Evolutionary conservation across 2,888 invertebrate species (phyloP).

Genomic region (Toxonevra muliebris): DNA sequence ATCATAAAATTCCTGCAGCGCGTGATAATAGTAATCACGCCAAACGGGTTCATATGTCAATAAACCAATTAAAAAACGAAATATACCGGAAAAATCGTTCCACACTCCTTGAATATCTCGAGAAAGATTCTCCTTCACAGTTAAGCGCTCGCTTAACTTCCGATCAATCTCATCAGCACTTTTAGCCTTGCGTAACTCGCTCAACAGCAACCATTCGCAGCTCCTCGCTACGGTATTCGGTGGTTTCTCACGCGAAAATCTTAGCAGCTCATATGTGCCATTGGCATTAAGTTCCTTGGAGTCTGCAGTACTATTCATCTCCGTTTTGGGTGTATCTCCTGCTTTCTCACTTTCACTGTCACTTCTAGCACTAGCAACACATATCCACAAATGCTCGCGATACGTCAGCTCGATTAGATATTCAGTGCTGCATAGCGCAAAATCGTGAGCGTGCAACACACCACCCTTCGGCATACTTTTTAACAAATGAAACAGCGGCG

Average conservation of each 20-base stretch:
- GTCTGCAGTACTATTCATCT: no score
- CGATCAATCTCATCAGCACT: constrained; percentile 65
- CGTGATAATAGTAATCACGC: constrained; percentile 73
- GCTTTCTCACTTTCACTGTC: no score
- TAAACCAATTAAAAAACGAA: constrained; percentile 67
- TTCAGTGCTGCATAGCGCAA: constrained; percentile 71
- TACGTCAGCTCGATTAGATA: constrained; percentile 74
- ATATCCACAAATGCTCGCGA: constrained; percentile 67
- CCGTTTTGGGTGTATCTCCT: no score
- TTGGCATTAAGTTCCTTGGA: constrained; percentile 22
- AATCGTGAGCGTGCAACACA: constrained; percentile 76
- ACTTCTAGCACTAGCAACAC: constrained; percentile 50
- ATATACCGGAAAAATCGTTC: constrained; percentile 69
- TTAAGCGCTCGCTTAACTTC: constrained; percentile 68
- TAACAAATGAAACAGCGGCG: constrained; percentile 74
- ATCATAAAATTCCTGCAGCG: constrained; percentile 70
- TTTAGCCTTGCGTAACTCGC: constrained; percentile 43
- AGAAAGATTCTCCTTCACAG: constrained; percentile 66
- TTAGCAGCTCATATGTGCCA: constrained; percentile 26
- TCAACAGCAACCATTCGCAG: constrained; percentile 48
- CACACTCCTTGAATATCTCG: constrained; percentile 67
- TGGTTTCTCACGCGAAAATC: constrained; percentile 48
- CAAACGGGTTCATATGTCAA: constrained; percentile 73
- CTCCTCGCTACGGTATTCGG: constrained; percentile 36
- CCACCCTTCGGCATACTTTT: constrained; percentile 79